These are phyloP conservation scores for Julus scanicus DNA, from an alignment of 2,888 invertebrate genomes.

Conservation along the genomic window DNA sequence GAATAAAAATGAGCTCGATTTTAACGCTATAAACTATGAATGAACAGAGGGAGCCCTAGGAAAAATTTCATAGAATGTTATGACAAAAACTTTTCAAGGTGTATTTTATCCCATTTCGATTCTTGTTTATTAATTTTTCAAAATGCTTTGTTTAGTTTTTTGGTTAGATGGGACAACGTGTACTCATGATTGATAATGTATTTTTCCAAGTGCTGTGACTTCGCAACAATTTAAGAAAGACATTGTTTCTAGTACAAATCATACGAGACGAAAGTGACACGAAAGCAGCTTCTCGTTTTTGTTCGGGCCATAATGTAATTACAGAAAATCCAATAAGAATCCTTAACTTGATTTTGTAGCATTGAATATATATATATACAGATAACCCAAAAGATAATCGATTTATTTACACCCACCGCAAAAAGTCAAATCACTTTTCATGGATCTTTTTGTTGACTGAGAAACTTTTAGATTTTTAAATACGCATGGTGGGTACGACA, in stretches of 20 bases:
- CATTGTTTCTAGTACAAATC: background rate
- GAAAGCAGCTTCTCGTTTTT: background rate
- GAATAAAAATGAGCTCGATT: background rate
- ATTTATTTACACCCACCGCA: background rate
- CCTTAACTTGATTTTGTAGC: conserved; percentile 18
- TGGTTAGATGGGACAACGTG: background rate
- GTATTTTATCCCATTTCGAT: background rate
- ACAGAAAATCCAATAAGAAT: background rate
- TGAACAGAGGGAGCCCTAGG: background rate
- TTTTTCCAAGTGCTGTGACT: background rate
- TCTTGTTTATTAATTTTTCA: background rate
- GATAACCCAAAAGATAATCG: conserved; percentile 17
- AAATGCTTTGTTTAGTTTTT: too few relatives aligned
- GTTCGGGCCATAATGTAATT: background rate
- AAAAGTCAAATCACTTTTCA: background rate
- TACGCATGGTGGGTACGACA: too few relatives aligned
- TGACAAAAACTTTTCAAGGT: background rate
- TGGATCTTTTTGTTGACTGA: background rate
- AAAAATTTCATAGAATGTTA: too few relatives aligned
- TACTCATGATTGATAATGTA: too few relatives aligned
- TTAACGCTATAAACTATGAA: background rate
- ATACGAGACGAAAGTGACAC: background rate
- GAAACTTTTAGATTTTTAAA: too few relatives aligned
- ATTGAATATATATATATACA: background rate
- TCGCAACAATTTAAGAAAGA: background rate